These are phyloP conservation scores for Serripes groenlandicus DNA, from an alignment of 2,888 invertebrate species.

Conservation along the genomic window DNA sequence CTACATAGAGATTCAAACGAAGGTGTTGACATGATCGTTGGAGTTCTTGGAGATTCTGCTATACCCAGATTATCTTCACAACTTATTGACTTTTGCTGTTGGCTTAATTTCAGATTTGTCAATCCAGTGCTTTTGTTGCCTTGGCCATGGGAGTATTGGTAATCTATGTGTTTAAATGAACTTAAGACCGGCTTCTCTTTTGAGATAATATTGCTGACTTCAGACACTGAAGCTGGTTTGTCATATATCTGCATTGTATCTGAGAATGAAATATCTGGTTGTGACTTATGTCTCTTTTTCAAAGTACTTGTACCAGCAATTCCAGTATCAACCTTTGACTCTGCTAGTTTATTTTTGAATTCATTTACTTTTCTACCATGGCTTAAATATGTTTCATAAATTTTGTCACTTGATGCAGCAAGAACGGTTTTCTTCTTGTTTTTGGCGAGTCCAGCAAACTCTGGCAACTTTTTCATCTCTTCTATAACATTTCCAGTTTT, in stretches of 20 bases:
- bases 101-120: neutral
- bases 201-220: neutral
- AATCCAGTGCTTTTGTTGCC: neutral
- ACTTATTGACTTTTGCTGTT: slow-evolving; percentile 49
- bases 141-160: neutral
- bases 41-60: slow-evolving; percentile 50
- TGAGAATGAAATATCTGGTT: slow-evolving; percentile 63
- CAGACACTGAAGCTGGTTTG: neutral
- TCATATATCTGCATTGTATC: slow-evolving; percentile 47
- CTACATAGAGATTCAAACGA: slow-evolving; percentile 66
- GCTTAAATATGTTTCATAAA: slow-evolving; percentile 66
- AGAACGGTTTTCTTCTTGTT: slow-evolving; percentile 55
- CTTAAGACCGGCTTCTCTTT: slow-evolving; percentile 30
- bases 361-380: slow-evolving; percentile 47
- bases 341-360: slow-evolving; percentile 34
- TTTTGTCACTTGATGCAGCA: slow-evolving; percentile 66
- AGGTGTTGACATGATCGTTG: slow-evolving; percentile 59
- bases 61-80: slow-evolving; percentile 51
- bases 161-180: slow-evolving; percentile 44
- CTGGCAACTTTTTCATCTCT: slow-evolving; percentile 11
- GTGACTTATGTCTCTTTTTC: slow-evolving; percentile 54
- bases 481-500: slow-evolving; percentile 13
- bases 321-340: neutral
- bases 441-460: slow-evolving; percentile 25
- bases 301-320: slow-evolving; percentile 13